Percentiles rank a stretch among this genome's conserved stretches.
phyloP scores from a whole-genome alignment of 2,888 invertebrate genomes.

The Dorcus hopei region DNA sequence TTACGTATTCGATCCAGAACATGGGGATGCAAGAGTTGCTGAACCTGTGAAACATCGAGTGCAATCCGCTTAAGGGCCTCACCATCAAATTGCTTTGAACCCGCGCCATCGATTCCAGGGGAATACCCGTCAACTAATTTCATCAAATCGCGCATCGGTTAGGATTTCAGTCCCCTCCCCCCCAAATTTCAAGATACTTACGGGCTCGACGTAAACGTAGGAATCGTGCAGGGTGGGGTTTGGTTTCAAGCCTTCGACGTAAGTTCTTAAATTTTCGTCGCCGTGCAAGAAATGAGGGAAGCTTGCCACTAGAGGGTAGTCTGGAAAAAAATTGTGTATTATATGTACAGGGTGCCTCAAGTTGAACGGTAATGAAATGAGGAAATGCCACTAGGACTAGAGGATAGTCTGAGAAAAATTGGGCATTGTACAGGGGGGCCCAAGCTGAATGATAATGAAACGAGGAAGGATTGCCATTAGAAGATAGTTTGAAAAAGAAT shows the following conservation, averaged over 20 bases:
- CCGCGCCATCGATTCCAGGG: conserved; percentile 60
- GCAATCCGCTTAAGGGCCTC: conserved; percentile 56
- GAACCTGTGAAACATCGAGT: conserved; percentile 52
- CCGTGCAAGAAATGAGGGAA: conserved; percentile 71
- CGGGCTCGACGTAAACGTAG: conserved; percentile 68
- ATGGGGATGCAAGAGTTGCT: conserved; percentile 62
- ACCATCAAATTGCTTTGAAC: conserved; percentile 66
- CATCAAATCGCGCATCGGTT: not conserved
- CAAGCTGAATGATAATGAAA: too few species aligned
- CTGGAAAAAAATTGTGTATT: conserved; percentile 30
- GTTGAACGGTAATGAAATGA: too few species aligned
- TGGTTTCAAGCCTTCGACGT: conserved; percentile 64
- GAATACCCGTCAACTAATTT: conserved; percentile 60
- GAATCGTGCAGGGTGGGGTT: conserved; percentile 63
- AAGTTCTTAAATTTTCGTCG: conserved; percentile 50
- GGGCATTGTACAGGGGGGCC: too few species aligned
- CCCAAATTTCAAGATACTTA: conserved; percentile 38
- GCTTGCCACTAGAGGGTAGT: conserved; percentile 69
- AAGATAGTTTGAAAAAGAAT: too few species aligned
- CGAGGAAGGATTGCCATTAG: too few species aligned
- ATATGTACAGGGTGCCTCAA: too few species aligned
- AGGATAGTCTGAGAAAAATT: too few species aligned
- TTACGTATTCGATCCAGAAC: conserved; percentile 76
- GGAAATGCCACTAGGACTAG: too few species aligned
- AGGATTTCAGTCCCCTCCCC: too few species aligned